Conservation (phyloP, 2,888 invertebrate genomes). For the Drosophila recens region DNA sequence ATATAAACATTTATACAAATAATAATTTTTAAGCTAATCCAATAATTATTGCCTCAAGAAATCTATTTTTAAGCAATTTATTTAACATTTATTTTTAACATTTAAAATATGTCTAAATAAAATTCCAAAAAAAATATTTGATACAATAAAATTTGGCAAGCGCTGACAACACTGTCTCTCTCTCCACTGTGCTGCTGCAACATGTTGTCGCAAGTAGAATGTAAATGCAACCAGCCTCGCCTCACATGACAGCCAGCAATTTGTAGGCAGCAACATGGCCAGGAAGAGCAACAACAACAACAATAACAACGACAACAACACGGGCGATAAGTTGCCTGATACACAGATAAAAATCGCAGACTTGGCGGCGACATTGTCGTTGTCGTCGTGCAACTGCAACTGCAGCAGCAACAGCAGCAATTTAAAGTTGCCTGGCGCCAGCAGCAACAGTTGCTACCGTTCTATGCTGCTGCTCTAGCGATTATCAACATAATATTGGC, state of each 20-base stretch:
- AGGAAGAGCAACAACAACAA: constrained; percentile 25
- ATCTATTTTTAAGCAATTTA: too few species aligned
- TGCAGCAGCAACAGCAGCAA: constrained; percentile 33
- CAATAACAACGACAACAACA: constrained; percentile 29
- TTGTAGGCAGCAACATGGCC: constrained; percentile 53
- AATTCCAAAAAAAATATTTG: not conserved
- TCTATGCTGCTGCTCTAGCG: constrained; percentile 21
- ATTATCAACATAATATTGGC: constrained; percentile 60
- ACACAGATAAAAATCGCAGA: constrained; percentile 82
- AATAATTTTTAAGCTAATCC: too few species aligned
- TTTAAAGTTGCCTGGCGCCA: constrained; percentile 54
- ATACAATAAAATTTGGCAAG: not conserved
- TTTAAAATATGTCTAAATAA: too few species aligned
- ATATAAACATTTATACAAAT: too few species aligned
- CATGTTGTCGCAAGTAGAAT: constrained; percentile 23
- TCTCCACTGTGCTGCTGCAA: constrained; percentile 7
- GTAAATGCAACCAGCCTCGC: constrained; percentile 34
- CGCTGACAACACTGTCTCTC: not conserved
- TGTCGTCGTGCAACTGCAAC: constrained; percentile 47
- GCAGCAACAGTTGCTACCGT: constrained; percentile 50
- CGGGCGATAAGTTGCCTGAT: constrained; percentile 51
- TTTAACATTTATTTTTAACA: too few species aligned
- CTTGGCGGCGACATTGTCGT: constrained; percentile 71
- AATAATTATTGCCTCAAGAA: too few species aligned
- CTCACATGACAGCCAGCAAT: constrained; percentile 57